These are phyloP conservation scores for Nebria ingens DNA, from an alignment of 1,140 invertebrate species.

Conservation along the genomic window DNA sequence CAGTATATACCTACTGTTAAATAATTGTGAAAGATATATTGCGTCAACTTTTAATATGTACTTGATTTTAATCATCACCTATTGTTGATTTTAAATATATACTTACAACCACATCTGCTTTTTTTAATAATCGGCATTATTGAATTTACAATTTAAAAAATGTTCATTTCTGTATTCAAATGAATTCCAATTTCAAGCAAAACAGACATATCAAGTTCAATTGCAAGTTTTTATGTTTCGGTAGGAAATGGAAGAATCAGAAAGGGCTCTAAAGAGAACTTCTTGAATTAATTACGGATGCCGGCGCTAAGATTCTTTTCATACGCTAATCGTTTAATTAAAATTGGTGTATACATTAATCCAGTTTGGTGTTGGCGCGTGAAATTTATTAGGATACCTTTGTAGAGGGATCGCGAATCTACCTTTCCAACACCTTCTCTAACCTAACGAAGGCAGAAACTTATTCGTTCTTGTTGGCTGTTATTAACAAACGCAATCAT, in stretches of 20 bases:
- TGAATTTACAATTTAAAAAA: no score
- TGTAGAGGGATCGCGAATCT: no score
- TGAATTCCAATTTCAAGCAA: neutral
- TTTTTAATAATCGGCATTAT: no score
- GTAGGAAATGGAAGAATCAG: conserved; percentile 7
- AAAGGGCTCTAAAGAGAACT: conserved; percentile 8
- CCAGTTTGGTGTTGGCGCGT: conserved; percentile 14
- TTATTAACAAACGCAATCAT: neutral
- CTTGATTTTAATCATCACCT: no score
- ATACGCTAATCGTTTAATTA: conserved; percentile 19
- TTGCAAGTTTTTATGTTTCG: conserved; percentile 5
- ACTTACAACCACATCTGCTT: no score
- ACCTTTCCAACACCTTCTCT: neutral
- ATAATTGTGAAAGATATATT: no score
- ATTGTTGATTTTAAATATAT: no score
- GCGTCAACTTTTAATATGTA: no score
- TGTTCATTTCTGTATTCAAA: no score
- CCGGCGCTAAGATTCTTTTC: conserved; percentile 16
- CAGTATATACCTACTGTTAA: no score
- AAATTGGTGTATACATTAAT: conserved; percentile 18
- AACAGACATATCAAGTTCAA: conserved; percentile 1
- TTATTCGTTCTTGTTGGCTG: conserved; percentile 1
- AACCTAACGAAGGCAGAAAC: no score
- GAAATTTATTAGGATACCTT: conserved; percentile 13
- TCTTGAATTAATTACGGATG: conserved; percentile 15